A percentile compares a stretch with the other conserved stretches of the same genome.
Conservation (phyloP, 2,797 vertebrate genomes). For the Neosilurus hyrtlii region DNA sequence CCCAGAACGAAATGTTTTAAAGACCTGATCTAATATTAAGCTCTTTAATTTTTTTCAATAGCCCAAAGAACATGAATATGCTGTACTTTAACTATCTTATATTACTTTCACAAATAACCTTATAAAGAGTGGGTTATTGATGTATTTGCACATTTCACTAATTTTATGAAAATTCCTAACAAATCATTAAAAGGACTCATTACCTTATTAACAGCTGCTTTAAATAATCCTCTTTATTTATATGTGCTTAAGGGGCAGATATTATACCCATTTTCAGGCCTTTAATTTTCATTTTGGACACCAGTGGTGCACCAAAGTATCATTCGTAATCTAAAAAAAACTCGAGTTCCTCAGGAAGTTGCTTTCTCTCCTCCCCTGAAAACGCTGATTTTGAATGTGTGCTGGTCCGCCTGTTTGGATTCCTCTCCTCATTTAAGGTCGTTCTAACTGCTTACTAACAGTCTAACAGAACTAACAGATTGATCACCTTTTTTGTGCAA, state of each 20-base stretch:
- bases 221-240: not conserved
- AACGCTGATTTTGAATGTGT: too few species aligned
- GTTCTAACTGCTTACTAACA: too few species aligned
- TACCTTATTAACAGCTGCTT: not conserved
- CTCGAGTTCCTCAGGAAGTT: too few species aligned
- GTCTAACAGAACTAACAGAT: too few species aligned
- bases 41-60: not conserved
- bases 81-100: not conserved
- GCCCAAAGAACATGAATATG: not conserved
- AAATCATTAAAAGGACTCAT: not conserved
- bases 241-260: not conserved
- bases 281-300: too few species aligned
- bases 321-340: too few species aligned
- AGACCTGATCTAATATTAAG: not conserved
- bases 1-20: not conserved
- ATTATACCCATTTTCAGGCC: too few species aligned
- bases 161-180: not conserved
- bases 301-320: too few species aligned
- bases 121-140: not conserved
- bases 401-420: too few species aligned
- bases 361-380: too few species aligned
- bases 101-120: slow-evolving; percentile 1
- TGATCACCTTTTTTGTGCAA: too few species aligned
- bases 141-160: not conserved
- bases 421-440: too few species aligned